Base-by-base conservation (phyloP, 2,113 vertebrate species). In the Scatophagus argus region DNA sequence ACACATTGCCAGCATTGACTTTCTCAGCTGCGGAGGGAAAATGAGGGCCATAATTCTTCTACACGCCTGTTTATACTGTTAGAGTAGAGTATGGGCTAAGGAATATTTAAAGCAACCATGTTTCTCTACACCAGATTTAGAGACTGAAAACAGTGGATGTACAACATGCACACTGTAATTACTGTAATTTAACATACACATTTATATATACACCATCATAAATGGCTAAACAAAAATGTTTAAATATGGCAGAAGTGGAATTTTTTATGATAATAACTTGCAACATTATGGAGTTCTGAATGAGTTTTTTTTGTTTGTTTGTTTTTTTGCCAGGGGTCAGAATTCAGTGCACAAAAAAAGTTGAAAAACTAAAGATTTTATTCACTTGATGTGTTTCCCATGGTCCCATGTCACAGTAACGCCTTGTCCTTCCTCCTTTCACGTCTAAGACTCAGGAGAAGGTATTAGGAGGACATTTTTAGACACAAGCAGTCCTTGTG, bases 401-500 rank as follows among this genome's bases (percentile, higher is more conserved):
- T 68, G 77, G 83, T 69, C 87, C 49, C 12, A 12, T 81, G 79
- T 84, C 74, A 61, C 71, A 74, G 85, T 79, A 65, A 49, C 25
- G 55, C 54, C 81, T 85, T 85, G 83, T 86, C 84, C 89, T 88
- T 86, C 77, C 63, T 84, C 51, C 75, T 86, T 85, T 87, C 70
- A 86, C 79, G 83, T 83, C 73, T 70, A 64, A 89, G 87, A 72
- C 83, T 78, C 73, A 41, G 81, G 71, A 73, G 84, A 76, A 69
- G 83, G 78, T 77, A 78, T 84, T 65, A 70, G 61, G 72, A 79
- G 82, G 85, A 84, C 85, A 85, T 81, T 80, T 87, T 87, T 88
- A 91, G 90, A 89, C 85, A 84, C 11, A 56, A 78, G 78, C 68
- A 80, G 85, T 87, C 85, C 82, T 91, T 91, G 87, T 87, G 82